phyloP scores from a whole-genome alignment of 2,797 vertebrate species.

The Sciurus carolinensis region DNA sequence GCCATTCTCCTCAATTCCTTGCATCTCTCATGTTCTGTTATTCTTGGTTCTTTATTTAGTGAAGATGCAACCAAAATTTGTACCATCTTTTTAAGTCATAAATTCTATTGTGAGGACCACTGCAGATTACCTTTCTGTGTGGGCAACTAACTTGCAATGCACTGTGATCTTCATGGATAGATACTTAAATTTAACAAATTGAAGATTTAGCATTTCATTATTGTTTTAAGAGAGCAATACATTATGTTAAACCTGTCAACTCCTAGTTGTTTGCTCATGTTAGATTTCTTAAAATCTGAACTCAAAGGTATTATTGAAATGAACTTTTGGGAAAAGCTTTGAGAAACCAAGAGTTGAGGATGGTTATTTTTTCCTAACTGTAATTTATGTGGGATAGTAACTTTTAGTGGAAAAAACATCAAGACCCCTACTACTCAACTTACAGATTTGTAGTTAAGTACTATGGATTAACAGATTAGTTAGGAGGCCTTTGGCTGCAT shows the following conservation, averaged over 20 bases:
- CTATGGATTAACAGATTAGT: background rate
- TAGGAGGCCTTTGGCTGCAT: background rate
- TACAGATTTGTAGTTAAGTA: background rate
- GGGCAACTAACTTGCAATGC: background rate
- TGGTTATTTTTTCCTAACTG: slow-evolving; percentile 13
- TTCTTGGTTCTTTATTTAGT: slow-evolving; percentile 29
- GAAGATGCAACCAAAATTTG: background rate
- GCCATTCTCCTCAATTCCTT: background rate
- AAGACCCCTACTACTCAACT: background rate
- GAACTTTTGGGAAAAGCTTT: slow-evolving; percentile 47
- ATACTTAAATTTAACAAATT: slow-evolving; percentile 5
- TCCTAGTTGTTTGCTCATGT: slow-evolving; percentile 9
- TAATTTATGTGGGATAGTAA: background rate
- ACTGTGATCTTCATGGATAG: background rate
- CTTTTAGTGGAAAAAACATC: background rate
- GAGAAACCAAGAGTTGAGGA: slow-evolving; percentile 16
- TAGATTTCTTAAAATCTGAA: slow-evolving; percentile 33
- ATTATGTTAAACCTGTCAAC: background rate
- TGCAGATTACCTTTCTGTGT: background rate
- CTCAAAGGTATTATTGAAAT: slow-evolving; percentile 59
- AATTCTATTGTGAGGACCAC: background rate
- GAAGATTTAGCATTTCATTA: background rate
- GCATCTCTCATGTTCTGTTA: background rate
- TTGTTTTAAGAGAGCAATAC: background rate
- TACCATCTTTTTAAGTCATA: background rate